These are phyloP conservation scores for Aphelenchoides avenae DNA, from an alignment of 1,140 invertebrate species.

Conservation along the genomic window DNA sequence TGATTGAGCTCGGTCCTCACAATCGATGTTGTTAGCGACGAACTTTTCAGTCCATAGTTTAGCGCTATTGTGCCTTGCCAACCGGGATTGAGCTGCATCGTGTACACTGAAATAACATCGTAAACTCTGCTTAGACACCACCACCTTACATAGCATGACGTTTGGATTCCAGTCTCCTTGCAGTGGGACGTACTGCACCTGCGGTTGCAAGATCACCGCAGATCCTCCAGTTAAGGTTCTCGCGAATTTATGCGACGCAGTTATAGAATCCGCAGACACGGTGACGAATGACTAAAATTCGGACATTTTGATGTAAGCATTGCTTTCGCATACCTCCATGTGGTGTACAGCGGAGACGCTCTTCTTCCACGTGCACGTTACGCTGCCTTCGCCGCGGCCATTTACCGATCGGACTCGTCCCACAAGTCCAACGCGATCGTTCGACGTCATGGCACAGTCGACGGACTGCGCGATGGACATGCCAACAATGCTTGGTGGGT, in stretches of 20 bases:
- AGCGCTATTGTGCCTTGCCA: slow-evolving; percentile 49
- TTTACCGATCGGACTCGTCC: slow-evolving; percentile 44
- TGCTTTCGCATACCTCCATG: slow-evolving; percentile 34
- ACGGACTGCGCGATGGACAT: slow-evolving; percentile 48
- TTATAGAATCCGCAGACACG: slow-evolving; percentile 24
- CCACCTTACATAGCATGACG: slow-evolving; percentile 28
- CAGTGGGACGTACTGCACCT: slow-evolving; percentile 36
- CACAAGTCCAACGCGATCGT: slow-evolving; percentile 40
- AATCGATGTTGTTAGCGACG: slow-evolving; percentile 23
- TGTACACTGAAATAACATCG: slow-evolving; percentile 25
- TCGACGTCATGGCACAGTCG: slow-evolving; percentile 44
- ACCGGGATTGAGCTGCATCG: slow-evolving; percentile 26
- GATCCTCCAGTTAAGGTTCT: slow-evolving; percentile 21
- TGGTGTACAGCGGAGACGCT: slow-evolving; percentile 10
- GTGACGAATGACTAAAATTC: slow-evolving; percentile 29
- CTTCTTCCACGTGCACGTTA: slow-evolving; percentile 42
- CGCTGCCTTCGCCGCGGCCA: slow-evolving; percentile 46
- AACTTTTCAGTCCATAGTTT: slow-evolving; percentile 8
- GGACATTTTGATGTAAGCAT: background rate
- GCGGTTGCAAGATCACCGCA: slow-evolving; percentile 44
- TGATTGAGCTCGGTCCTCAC: slow-evolving; percentile 49
- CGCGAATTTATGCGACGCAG: slow-evolving; percentile 16
- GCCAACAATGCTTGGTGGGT: slow-evolving; percentile 39
- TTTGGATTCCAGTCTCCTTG: slow-evolving; percentile 28
- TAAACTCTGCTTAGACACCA: background rate